These are phyloP conservation scores for Ophioderma brevispina DNA, from an alignment of 35 echinoderm and acorn worm genomes.

Conservation along the genomic window DNA sequence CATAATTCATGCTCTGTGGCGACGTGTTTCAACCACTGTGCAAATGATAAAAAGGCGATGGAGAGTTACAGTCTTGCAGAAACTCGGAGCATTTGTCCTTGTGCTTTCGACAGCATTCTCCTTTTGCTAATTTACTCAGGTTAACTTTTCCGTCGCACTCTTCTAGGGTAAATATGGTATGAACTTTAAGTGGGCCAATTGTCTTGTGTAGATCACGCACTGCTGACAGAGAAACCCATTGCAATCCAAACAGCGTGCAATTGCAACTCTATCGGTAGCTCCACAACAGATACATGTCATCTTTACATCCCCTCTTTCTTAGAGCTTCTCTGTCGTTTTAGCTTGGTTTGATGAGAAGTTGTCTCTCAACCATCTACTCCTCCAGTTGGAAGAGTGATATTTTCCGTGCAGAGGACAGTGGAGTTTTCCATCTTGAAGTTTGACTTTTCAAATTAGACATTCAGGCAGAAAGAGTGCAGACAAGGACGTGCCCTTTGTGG, in stretches of 20 bases:
- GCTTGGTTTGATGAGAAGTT: no score
- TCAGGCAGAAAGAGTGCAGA: no score
- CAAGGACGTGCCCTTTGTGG: no score
- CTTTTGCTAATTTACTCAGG: neutral
- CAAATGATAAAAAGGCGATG: neutral
- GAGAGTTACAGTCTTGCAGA: neutral
- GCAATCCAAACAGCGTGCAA: neutral
- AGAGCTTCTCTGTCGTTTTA: no score
- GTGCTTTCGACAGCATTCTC: neutral
- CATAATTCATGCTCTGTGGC: neutral
- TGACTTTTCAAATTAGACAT: no score
- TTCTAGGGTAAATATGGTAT: neutral
- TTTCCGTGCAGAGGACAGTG: no score
- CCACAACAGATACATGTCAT: neutral
- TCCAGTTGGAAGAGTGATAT: no score
- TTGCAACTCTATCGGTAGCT: neutral
- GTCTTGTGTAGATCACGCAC: neutral
- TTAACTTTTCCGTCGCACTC: neutral
- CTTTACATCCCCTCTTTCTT: neutral
- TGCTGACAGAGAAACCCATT: neutral
- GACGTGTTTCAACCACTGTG: neutral
- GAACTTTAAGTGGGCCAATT: neutral
- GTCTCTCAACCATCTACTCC: no score
- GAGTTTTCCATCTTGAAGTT: no score
- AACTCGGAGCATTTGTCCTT: neutral